Evolutionary conservation across 1,140 invertebrate genomes (phyloP).

Genomic region (Drosophila pectinifera): DNA sequence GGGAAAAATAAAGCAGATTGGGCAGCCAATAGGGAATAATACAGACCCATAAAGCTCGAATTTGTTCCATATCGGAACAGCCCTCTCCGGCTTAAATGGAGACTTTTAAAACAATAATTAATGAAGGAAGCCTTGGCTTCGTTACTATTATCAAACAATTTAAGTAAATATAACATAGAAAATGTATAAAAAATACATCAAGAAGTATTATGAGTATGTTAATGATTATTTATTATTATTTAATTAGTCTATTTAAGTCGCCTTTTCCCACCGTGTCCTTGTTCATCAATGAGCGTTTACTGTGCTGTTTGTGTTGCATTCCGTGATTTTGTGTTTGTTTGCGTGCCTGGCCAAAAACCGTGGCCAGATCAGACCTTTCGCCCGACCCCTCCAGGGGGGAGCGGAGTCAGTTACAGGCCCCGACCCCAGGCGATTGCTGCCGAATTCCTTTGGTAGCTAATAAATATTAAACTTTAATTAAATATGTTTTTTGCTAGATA

Average conservation of each 20-base stretch:
- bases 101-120: too few relatives aligned
- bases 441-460: constrained; percentile 77
- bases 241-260: neutral
- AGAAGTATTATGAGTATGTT: too few relatives aligned
- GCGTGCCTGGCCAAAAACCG: constrained; percentile 31
- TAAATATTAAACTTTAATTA: constrained; percentile 84
- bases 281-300: constrained; percentile 21
- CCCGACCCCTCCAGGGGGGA: neutral
- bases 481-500: constrained; percentile 78
- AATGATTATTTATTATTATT: too few relatives aligned
- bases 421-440: constrained; percentile 61
- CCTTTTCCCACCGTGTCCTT: constrained; percentile 1
- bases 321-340: constrained; percentile 62
- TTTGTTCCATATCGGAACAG: neutral
- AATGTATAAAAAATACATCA: too few relatives aligned
- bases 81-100: neutral
- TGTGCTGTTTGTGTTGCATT: constrained; percentile 40
- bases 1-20: neutral
- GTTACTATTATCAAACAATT: too few relatives aligned
- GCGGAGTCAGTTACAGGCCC: too few relatives aligned
- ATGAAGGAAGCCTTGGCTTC: neutral
- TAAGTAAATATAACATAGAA: too few relatives aligned
- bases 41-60: neutral
- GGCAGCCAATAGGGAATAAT: constrained; percentile 1
- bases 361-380: constrained; percentile 23